A percentile compares a stretch with the other conserved stretches of the same genome.
Conservation (phyloP, 92 coral and sea anemone genomes). For the Porites rus region DNA sequence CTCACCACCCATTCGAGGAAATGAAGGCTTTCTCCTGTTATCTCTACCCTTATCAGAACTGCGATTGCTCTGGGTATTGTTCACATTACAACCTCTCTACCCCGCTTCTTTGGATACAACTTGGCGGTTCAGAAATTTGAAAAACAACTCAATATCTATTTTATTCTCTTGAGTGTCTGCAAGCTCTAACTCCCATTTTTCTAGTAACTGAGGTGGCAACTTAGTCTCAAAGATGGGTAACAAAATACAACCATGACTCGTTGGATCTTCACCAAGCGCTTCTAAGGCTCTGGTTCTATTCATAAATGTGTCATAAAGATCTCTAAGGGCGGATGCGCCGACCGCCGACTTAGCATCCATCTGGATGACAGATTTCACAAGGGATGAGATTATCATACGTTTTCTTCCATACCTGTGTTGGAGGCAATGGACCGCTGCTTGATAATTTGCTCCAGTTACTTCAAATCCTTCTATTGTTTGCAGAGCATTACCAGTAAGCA, state of each 20-base stretch:
- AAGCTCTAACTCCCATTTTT: constrained; percentile 57
- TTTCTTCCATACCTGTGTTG: constrained; percentile 44
- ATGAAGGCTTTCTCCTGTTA: too few species aligned
- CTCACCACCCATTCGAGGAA: too few species aligned
- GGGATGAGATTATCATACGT: constrained; percentile 36
- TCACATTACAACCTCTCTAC: constrained; percentile 32
- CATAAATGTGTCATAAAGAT: constrained; percentile 46
- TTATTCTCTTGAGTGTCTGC: constrained; percentile 56
- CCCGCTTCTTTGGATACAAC: constrained; percentile 56
- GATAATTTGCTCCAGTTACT: constrained; percentile 54
- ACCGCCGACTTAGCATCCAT: constrained; percentile 13
- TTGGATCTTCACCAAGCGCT: constrained; percentile 52
- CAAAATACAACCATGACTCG: constrained; percentile 50
- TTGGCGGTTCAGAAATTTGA: constrained; percentile 51
- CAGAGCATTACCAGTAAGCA: constrained; percentile 34
- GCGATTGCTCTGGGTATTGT: constrained; percentile 4
- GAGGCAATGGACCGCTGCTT: constrained; percentile 49
- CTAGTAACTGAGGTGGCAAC: constrained; percentile 41
- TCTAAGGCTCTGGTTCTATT: constrained; percentile 51
- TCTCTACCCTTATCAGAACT: background rate
- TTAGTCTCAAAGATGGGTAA: constrained; percentile 45
- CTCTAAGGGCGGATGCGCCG: constrained; percentile 34
- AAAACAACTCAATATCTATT: constrained; percentile 49
- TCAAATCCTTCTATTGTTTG: constrained; percentile 50
- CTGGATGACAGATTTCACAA: constrained; percentile 36